Evolutionary conservation across 2,797 vertebrate genomes (phyloP).

Genomic region (Anabacerthia variegaticeps): DNA sequence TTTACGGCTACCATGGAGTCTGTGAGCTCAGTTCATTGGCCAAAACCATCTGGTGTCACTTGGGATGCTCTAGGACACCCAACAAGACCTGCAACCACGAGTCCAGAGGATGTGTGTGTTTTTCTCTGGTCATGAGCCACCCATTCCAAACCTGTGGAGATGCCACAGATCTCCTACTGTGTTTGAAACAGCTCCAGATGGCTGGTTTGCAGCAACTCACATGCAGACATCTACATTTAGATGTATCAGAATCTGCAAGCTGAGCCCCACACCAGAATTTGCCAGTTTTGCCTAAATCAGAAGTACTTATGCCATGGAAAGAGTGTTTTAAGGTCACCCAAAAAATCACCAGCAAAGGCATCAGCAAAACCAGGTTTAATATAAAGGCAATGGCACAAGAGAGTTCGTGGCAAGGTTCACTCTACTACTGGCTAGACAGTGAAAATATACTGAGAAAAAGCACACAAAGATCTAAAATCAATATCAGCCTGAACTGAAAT

Average conservation of each 20-base stretch:
- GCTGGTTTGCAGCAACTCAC: neutral
- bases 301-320: neutral
- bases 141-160: neutral
- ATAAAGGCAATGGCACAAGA: neutral
- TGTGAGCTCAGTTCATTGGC: neutral
- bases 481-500: neutral
- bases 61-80: neutral
- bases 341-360: neutral
- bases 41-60: neutral
- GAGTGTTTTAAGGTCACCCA: neutral
- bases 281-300: neutral
- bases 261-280: neutral
- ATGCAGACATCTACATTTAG: neutral
- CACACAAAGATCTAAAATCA: neutral
- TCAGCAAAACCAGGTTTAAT: neutral
- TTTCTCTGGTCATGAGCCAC: neutral
- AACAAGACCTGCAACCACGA: neutral
- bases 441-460: neutral
- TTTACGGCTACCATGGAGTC: neutral
- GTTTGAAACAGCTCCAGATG: neutral
- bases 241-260: neutral
- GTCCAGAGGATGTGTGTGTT: fast-evolving
- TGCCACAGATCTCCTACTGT: neutral
- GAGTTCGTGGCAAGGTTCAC: neutral
- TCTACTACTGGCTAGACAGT: neutral